These are phyloP conservation scores for Scaptomyza parva DNA, from an alignment of 2,888 invertebrate species.

Conservation along the genomic window DNA sequence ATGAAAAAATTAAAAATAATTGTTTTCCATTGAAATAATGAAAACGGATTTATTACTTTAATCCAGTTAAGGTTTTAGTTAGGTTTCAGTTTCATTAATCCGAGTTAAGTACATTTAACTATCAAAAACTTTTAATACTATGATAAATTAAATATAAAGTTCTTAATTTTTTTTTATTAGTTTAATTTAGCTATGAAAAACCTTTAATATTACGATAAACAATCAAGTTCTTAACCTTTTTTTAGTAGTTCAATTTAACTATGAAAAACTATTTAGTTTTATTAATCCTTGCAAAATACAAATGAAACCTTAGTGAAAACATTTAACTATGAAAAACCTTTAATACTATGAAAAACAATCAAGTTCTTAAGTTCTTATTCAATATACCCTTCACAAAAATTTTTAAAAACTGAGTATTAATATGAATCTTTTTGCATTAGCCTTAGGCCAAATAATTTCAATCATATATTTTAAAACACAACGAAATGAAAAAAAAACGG, in stretches of 20 bases:
- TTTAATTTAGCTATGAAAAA: too few relatives aligned
- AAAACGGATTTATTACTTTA: background rate
- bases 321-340: background rate
- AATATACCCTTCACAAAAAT: background rate
- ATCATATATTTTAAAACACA: constrained; percentile 75
- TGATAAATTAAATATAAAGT: too few relatives aligned
- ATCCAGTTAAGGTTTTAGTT: background rate
- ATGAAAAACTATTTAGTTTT: too few relatives aligned
- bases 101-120: background rate
- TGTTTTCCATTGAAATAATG: background rate
- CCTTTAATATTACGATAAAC: too few relatives aligned
- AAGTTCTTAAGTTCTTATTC: background rate
- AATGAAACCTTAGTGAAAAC: background rate
- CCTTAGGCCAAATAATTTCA: constrained; percentile 64
- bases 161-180: too few relatives aligned
- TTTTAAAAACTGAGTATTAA: constrained; percentile 21
- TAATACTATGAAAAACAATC: background rate
- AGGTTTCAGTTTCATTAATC: background rate
- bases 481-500: background rate
- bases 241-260: too few relatives aligned
- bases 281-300: too few relatives aligned
- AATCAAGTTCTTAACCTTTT: too few relatives aligned
- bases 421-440: constrained; percentile 29
- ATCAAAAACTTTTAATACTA: too few relatives aligned
- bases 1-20: background rate